Conservation (phyloP, 2,797 vertebrate genomes). For the Fistularia tabacaria region DNA sequence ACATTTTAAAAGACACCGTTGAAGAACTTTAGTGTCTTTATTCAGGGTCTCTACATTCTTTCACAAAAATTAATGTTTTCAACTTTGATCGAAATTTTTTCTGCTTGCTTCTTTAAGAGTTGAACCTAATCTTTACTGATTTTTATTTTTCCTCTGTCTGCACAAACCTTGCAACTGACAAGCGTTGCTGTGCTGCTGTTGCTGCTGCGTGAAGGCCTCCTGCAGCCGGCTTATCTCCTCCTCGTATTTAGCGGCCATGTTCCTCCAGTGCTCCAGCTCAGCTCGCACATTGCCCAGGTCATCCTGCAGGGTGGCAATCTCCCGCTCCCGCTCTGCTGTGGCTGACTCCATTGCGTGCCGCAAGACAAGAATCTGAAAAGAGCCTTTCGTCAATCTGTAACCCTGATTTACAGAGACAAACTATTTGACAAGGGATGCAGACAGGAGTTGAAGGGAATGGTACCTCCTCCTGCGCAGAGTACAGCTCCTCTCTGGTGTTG, state of each 20-base stretch:
- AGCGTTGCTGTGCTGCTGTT: slow-evolving; percentile 79
- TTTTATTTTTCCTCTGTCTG: too few species aligned
- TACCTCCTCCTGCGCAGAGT: slow-evolving; percentile 87
- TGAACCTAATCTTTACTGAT: too few species aligned
- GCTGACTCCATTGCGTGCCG: slow-evolving; percentile 84
- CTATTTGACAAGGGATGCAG: neutral
- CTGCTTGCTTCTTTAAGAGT: too few species aligned
- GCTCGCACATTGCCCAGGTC: slow-evolving; percentile 80
- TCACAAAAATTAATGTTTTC: too few species aligned
- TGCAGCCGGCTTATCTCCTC: slow-evolving; percentile 85
- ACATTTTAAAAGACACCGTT: too few species aligned
- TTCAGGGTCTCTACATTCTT: too few species aligned
- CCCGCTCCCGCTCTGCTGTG: slow-evolving; percentile 82
- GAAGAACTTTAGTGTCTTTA: too few species aligned
- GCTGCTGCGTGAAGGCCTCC: slow-evolving; percentile 80
- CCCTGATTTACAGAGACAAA: neutral
- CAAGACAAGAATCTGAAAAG: slow-evolving; percentile 78
- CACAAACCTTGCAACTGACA: slow-evolving; percentile 81
- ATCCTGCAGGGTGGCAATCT: slow-evolving; percentile 81
- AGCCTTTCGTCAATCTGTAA: neutral
- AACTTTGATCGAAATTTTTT: too few species aligned
- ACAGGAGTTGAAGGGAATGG: neutral
- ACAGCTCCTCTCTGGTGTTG: slow-evolving; percentile 83
- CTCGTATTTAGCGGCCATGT: slow-evolving; percentile 84
- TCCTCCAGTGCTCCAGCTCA: slow-evolving; percentile 87